Base-by-base conservation (phyloP, 1,140 invertebrate genomes). In the Armadillidium nasatum region DNA sequence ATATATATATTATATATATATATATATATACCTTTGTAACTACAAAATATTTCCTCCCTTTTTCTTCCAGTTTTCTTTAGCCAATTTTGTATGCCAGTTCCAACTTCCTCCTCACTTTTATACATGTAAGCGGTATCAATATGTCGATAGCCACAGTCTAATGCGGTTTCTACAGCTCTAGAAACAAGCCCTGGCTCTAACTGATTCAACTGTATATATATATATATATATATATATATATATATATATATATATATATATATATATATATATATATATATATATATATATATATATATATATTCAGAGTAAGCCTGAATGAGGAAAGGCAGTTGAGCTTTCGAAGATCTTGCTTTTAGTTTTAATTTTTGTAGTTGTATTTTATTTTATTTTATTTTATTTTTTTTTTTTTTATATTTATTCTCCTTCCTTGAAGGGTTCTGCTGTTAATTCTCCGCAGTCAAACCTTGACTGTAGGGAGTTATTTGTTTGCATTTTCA, bases 121-220 rank as follows among this genome's bases (percentile, higher is more conserved):
- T 91, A 91, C 7, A 89, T 83, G 60, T 86, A 85, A 15, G 91
- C 91, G 33, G 90, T 89, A 82, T 92, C 91, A 73, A 93, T 88
- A 78, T 89, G 88, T 9, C 90, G 86, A 82, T 92, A 93, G 0
- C 91, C 91, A 22, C 86, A 82, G 71, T 91, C 88, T 73, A 92
- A 88, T 0, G 88, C 91, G 78, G 87, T 85, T 82, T 89, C 89
- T 0, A 92, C 88, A 13, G 89, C 89, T 43, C n/a, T 33, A 1
- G 1, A 1, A 33, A 33, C 33, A 33, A 3, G 1, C 33, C 33
- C 33, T 33, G 33, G 33, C n/a, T 46, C 11, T 44, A 19, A 23
- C 21, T 44, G 22, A 73, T 46, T 50, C 22, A 13, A 1, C 60
- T n/a, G n/a, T n/a, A n/a, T n/a, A n/a, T n/a, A n/a, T n/a, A n/a